These are phyloP conservation scores for Otus sunia DNA, from an alignment of 2,113 vertebrate genomes.

Conservation along the genomic window DNA sequence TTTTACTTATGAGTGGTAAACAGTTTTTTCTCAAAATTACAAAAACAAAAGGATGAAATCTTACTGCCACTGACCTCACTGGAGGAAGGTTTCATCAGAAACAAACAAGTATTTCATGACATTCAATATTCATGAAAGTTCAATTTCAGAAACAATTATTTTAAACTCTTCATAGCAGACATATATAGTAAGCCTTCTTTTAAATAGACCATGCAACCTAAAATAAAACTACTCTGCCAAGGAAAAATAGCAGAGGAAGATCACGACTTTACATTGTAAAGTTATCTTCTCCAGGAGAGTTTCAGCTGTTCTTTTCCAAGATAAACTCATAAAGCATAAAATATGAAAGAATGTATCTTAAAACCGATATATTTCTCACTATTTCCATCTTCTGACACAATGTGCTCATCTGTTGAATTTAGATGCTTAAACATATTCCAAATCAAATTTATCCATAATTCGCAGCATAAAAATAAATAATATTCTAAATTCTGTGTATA, in stretches of 20 bases:
- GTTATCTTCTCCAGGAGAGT: conserved; percentile 1
- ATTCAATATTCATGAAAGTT: conserved; percentile 5
- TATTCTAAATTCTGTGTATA: background rate
- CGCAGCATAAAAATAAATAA: background rate
- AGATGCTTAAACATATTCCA: background rate
- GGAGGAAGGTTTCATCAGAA: conserved; percentile 31
- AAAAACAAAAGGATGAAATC: background rate
- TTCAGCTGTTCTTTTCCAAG: conserved; percentile 3
- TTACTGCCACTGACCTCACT: background rate
- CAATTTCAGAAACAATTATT: conserved; percentile 22
- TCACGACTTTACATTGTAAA: background rate
- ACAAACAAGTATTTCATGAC: background rate
- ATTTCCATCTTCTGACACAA: conserved; percentile 23
- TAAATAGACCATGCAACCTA: background rate
- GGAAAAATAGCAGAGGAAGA: conserved; percentile 42
- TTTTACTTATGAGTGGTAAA: conserved; percentile 60
- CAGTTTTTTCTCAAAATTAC: conserved; percentile 17
- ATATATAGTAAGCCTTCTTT: background rate
- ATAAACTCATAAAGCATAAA: background rate
- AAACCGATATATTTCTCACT: background rate
- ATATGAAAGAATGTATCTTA: background rate
- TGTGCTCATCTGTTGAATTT: background rate
- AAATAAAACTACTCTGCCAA: conserved; percentile 2
- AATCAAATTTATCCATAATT: background rate
- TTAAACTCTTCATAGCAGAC: conserved; percentile 3